These are phyloP conservation scores for Geotrypetes seraphini DNA, from an alignment of 2,797 vertebrate species.

Conservation along the genomic window DNA sequence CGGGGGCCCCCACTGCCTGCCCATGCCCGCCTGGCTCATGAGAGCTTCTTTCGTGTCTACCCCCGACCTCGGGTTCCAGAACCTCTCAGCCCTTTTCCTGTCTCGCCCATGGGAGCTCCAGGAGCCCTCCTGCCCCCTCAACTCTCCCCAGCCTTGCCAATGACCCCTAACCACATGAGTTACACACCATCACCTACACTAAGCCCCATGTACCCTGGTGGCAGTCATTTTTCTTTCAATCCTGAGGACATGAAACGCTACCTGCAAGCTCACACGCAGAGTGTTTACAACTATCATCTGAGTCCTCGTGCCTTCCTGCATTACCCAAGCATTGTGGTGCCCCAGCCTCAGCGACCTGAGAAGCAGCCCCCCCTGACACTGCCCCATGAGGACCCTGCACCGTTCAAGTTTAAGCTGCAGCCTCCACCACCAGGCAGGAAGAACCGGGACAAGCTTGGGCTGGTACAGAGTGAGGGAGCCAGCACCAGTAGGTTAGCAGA, in stretches of 20 bases:
- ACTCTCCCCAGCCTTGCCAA: constrained; percentile 75
- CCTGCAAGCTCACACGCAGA: constrained; percentile 86
- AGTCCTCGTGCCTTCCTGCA: constrained; percentile 83
- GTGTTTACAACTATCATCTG: constrained; percentile 86
- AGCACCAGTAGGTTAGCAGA: constrained; percentile 55
- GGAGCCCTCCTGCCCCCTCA: constrained; percentile 64
- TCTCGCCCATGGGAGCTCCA: constrained; percentile 71
- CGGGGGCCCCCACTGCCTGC: constrained; percentile 42
- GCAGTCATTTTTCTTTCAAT: constrained; percentile 86
- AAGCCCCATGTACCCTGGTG: constrained; percentile 71
- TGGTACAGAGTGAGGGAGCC: neutral
- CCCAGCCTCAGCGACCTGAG: constrained; percentile 71
- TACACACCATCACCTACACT: constrained; percentile 80
- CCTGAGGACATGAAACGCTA: constrained; percentile 90
- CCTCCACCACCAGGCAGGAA: constrained; percentile 74
- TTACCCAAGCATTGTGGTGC: constrained; percentile 79
- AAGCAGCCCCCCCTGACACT: constrained; percentile 48
- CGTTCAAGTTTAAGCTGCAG: constrained; percentile 90
- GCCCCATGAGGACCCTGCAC: constrained; percentile 40
- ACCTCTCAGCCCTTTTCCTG: constrained; percentile 78
- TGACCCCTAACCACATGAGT: constrained; percentile 78
- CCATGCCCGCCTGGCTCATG: constrained; percentile 63
- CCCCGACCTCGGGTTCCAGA: constrained; percentile 47
- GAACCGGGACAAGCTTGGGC: constrained; percentile 55
- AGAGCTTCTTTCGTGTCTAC: constrained; percentile 70